Percentiles rank a stretch among this genome's conserved stretches.
Conservation (phyloP, 2,113 vertebrate genomes). For the Nothoprocta pentlandii region DNA sequence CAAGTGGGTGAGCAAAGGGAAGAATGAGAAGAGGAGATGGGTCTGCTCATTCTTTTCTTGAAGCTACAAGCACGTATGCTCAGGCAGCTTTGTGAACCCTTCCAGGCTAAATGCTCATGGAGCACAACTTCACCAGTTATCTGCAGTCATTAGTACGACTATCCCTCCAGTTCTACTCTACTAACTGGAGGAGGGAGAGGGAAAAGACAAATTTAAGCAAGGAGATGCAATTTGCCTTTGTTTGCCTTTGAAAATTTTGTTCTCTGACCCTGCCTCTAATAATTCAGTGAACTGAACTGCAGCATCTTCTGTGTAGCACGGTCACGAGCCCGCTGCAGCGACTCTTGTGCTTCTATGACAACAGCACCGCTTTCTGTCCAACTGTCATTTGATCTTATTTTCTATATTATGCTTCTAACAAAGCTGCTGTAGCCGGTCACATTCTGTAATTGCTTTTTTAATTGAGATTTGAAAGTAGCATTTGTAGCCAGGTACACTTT, state of each 20-base stretch:
- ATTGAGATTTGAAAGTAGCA: constrained; percentile 12
- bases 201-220: constrained; percentile 2
- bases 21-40: background rate
- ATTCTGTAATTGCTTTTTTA: constrained; percentile 60
- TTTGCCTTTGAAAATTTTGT: background rate
- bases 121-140: background rate
- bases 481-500: constrained; percentile 29
- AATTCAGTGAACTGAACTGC: background rate
- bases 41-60: background rate
- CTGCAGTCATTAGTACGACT: background rate
- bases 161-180: background rate
- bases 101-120: background rate
- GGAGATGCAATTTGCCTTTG: background rate
- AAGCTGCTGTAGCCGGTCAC: constrained; percentile 17
- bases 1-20: background rate
- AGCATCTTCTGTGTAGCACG: background rate
- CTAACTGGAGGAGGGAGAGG: background rate
- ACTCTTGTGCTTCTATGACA: constrained; percentile 67
- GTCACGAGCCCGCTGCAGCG: background rate
- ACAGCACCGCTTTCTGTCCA: background rate
- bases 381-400: constrained; percentile 52
- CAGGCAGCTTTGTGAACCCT: background rate
- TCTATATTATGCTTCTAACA: constrained; percentile 41
- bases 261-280: background rate
- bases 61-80: background rate